A percentile compares a stretch with the other conserved stretches of the same genome.
Conservation (phyloP, 2,797 vertebrate species). For the Hybognathus amarus region DNA sequence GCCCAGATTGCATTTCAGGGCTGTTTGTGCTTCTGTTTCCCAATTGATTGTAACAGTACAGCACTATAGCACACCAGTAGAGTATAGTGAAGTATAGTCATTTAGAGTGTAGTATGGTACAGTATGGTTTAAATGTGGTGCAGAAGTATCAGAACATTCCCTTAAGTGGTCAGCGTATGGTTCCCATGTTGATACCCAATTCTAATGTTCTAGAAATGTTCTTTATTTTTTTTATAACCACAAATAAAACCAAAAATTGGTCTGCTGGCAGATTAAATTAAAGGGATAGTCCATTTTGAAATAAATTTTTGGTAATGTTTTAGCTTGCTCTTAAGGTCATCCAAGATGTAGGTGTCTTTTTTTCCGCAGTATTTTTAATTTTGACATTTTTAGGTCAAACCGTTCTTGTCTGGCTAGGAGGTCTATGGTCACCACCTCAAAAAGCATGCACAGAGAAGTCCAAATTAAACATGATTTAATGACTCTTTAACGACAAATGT, state of each 20-base stretch:
- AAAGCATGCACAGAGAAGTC: too few species aligned
- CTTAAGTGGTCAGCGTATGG: not conserved
- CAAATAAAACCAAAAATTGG: not conserved
- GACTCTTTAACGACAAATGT: too few species aligned
- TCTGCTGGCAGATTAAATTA: not conserved
- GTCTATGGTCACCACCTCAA: too few species aligned
- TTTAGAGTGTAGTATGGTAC: not conserved
- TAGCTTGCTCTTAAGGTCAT: too few species aligned
- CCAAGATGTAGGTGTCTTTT: too few species aligned
- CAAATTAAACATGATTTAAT: too few species aligned
- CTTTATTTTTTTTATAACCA: not conserved
- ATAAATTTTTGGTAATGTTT: too few species aligned
- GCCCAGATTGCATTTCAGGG: slow-evolving; percentile 40
- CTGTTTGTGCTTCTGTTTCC: not conserved
- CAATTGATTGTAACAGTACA: not conserved
- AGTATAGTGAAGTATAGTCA: not conserved
- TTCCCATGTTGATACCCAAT: not conserved
- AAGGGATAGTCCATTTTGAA: too few species aligned
- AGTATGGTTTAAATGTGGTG: not conserved
- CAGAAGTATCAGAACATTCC: not conserved
- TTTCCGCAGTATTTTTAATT: too few species aligned
- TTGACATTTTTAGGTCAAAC: too few species aligned
- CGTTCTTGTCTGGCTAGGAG: too few species aligned
- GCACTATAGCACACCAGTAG: not conserved
- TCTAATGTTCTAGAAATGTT: not conserved